Conservation (phyloP, 2,888 invertebrate species). For the Plagodis dolabraria region DNA sequence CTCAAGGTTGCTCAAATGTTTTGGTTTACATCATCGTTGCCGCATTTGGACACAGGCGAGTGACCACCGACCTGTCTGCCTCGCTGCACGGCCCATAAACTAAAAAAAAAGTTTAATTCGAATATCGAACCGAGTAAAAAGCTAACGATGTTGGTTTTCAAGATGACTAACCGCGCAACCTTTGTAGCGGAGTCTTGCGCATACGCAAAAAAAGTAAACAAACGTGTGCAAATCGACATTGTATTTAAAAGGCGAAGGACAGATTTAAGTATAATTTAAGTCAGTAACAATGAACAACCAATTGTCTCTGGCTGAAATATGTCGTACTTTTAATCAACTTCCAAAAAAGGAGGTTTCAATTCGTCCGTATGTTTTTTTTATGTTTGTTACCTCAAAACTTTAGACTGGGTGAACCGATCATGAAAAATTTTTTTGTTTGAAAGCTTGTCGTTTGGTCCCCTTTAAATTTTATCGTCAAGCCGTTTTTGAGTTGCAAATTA, state of each 20-base stretch:
- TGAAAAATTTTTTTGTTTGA: no score
- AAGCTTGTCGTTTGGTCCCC: no score
- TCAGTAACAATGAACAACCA: not conserved
- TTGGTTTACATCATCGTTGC: slow-evolving; percentile 63
- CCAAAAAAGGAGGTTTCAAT: no score
- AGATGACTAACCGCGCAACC: slow-evolving; percentile 5
- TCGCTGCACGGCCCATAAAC: slow-evolving; percentile 16
- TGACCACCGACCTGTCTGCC: slow-evolving; percentile 47
- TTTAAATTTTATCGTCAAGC: no score
- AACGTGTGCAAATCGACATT: slow-evolving; percentile 2
- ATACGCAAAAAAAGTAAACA: slow-evolving; percentile 7
- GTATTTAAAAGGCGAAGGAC: not conserved
- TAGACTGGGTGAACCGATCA: no score
- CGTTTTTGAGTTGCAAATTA: no score
- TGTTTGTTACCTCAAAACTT: no score
- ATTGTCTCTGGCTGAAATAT: not conserved
- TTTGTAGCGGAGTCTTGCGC: slow-evolving; percentile 10
- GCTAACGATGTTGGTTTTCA: not conserved
- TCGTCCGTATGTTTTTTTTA: no score
- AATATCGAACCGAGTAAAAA: not conserved
- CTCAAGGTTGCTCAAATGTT: slow-evolving; percentile 63
- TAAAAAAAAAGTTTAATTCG: slow-evolving; percentile 10
- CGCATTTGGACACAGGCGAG: slow-evolving; percentile 55
- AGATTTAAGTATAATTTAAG: not conserved
- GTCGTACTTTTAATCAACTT: no score